Base-by-base conservation (phyloP, 2,797 vertebrate genomes). In the Anguilla pacifica region DNA sequence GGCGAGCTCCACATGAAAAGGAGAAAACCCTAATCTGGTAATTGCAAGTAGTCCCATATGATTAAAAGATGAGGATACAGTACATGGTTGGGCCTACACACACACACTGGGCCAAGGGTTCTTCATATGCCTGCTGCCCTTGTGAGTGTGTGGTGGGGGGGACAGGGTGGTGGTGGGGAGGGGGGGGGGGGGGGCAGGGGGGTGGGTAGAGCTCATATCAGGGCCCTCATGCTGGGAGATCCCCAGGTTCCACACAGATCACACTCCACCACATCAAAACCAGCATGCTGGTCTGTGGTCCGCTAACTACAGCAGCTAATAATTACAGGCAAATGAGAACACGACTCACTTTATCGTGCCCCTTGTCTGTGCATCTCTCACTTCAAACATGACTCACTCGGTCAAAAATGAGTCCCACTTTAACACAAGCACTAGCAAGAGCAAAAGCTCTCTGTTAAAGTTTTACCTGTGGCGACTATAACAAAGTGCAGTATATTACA, bases 251-350 rank as follows among this genome's bases (percentile, higher is more conserved):
- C 51, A 87, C 83, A 91, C 59, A 28, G 88, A 19, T 74, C 25
- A 74, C 59, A 0, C n/a, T n/a, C 9, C 11, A 87, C 88, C 87
- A 86, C 83, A 88, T 85, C 85, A 88, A 92, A 79, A 83, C 72
- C 0, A 85, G 0, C 35, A 19, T 70, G 3, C 0, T n/a, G 19
- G 86, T 77, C 46, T 86, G 86, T 31, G 86, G 89, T 87, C 74
- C 90, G 86, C 89, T 84, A 83, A 89, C 85, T 84, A 89, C 85
- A 86, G 88, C 85, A 89, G 87, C 89, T 88, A 85, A 89, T 90
- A 91, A 91, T 92, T 89, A 91, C 89, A 91, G 88, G 61, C 77
- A 88, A 83, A 86, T 79, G 61, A 85, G 61, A 70, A 61, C 70
- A 89, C 84, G 72, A 89, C 64, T 89, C 89, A 74, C 89, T 89